phyloP scores from a whole-genome alignment of 2,797 vertebrate genomes.

The Platyrinchus mystaceus region DNA sequence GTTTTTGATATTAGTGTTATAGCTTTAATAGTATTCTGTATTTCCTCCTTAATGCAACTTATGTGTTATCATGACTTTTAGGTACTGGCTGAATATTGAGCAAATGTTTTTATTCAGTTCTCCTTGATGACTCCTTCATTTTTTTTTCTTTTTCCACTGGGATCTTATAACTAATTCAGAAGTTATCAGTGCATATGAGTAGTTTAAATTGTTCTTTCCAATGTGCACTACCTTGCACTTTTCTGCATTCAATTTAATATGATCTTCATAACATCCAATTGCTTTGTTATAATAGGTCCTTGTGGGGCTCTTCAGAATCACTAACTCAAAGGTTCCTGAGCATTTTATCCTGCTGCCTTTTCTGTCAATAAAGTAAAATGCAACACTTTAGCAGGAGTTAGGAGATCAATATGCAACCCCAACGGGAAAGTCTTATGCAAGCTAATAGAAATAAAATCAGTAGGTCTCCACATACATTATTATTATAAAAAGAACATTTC shows the following conservation, averaged over 20 bases:
- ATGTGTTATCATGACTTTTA: not conserved
- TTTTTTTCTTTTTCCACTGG: not conserved
- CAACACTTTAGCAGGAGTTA: not conserved
- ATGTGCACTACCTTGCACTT: not conserved
- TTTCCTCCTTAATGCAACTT: not conserved
- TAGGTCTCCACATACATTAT: not conserved
- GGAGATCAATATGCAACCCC: not conserved
- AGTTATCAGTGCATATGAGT: slow-evolving; percentile 4
- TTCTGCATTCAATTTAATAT: slow-evolving; percentile 35
- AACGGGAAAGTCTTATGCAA: not conserved
- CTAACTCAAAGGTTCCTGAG: not conserved
- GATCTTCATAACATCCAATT: not conserved
- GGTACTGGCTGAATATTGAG: not conserved
- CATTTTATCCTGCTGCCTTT: not conserved
- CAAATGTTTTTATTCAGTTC: not conserved
- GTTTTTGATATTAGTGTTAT: not conserved
- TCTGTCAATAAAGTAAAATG: not conserved
- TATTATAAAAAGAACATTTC: not conserved
- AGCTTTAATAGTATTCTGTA: not conserved
- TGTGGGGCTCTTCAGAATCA: not conserved
- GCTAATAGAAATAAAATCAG: not conserved
- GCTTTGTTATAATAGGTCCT: slow-evolving; percentile 6
- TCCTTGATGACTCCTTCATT: not conserved
- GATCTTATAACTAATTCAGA: slow-evolving; percentile 35
- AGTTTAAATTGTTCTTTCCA: slow-evolving; percentile 37